Conservation (phyloP, 2,113 vertebrate species). For the Gorsachius goisagi region DNA sequence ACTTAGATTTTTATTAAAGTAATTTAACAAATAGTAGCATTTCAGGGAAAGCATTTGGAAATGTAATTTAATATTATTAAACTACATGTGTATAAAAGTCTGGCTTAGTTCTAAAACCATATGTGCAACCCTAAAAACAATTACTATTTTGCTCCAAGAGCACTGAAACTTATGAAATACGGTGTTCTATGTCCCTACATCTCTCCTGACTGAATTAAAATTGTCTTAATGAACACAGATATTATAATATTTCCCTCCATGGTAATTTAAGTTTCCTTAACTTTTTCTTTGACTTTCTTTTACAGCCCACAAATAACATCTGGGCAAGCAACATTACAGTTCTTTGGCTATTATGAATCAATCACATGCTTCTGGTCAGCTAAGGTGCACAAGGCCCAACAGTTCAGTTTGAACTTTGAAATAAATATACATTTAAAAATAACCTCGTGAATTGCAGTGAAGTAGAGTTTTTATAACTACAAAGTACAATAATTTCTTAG, state of each 20-base stretch:
- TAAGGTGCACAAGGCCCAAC: not conserved
- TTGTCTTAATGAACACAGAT: not conserved
- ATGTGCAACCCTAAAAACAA: not conserved
- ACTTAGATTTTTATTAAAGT: not conserved
- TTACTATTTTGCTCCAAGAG: not conserved
- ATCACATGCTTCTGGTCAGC: not conserved
- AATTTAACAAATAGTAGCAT: not conserved
- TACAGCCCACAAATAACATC: not conserved
- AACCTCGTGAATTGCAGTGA: not conserved
- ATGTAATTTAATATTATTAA: not conserved
- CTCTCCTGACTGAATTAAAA: not conserved
- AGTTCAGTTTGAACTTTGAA: not conserved
- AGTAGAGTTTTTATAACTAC: not conserved
- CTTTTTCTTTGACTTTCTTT: not conserved
- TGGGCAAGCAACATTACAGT: not conserved
- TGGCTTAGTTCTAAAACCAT: not conserved
- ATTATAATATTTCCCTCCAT: not conserved
- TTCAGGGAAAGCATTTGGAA: not conserved
- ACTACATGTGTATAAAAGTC: not conserved
- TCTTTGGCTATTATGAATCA: not conserved
- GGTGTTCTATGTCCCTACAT: not conserved
- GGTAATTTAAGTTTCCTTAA: not conserved
- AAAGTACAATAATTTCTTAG: not conserved
- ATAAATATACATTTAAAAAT: not conserved
- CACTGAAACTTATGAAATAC: not conserved